phyloP scores from a whole-genome alignment of 2,888 invertebrate genomes.

The Ophion ventricosus region DNA sequence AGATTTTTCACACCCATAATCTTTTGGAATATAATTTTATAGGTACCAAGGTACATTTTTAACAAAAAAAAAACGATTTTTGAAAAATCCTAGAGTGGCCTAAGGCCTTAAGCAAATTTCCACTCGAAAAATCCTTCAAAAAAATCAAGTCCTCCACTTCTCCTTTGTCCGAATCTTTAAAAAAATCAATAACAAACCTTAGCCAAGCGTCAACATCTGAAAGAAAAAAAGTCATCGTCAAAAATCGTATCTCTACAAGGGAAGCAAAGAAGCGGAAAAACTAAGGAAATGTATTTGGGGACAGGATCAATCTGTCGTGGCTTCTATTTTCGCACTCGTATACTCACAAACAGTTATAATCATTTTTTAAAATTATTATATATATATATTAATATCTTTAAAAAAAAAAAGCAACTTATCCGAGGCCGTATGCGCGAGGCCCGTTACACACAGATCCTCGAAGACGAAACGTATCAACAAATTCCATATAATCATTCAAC shows the following conservation, averaged over 20 bases:
- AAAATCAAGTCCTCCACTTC: neutral
- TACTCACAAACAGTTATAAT: constrained; percentile 45
- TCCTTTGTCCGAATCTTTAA: neutral
- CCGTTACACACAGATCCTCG: neutral
- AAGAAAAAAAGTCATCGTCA: neutral
- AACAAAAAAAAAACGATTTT: no score
- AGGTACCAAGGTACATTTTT: no score
- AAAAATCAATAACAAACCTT: neutral
- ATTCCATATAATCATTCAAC: constrained; percentile 63
- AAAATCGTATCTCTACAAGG: neutral
- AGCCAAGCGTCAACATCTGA: neutral
- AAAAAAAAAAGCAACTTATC: constrained; percentile 52
- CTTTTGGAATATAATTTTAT: no score
- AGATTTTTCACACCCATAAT: no score
- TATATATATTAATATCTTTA: constrained; percentile 40
- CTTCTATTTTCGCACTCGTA: neutral
- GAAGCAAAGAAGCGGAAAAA: neutral
- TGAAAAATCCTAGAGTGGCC: no score
- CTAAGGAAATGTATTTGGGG: neutral
- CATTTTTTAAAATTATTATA: constrained; percentile 17
- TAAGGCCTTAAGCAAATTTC: neutral
- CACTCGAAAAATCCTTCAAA: neutral
- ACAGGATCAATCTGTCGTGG: constrained; percentile 12
- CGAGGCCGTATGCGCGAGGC: constrained; percentile 8
- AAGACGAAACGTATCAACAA: constrained; percentile 3